Evolutionary conservation across 2,888 invertebrate genomes (phyloP), one percentile per base, ranked within the genome.

Genomic region (Gryllus longicercus): DNA sequence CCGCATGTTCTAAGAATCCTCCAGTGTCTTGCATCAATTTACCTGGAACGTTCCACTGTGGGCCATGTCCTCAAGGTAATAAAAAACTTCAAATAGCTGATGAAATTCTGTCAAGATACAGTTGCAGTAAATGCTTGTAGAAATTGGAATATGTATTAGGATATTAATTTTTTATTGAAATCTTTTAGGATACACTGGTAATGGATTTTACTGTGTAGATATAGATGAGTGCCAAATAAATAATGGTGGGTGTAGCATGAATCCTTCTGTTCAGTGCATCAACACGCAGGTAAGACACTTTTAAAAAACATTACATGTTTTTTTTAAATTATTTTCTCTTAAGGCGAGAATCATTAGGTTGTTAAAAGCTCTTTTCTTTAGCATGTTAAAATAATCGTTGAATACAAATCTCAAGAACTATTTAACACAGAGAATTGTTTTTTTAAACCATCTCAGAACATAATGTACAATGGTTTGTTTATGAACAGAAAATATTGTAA

Each of bases 21-120:
- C 90, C 88, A 79, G 96, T 96, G 0, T 88, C 89, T n/a, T 99
- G 99, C 86, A 91, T 96, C 79, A 99, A 99, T 87, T 88, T 93
- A 3, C 97, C 95, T 0, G 99, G 98, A 2, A 91, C 94, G 5
- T 99, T 96, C 87, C 89, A 90, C 81, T 99, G 99, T 86, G 96
- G 94, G 0, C 89, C 90, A n/a, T 99, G 99, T 87, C 96, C 97
- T 1, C 84, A 88, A 83, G 95, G 93, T 91, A 86, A 83, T 63
- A 63, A 14, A 16, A n/a, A 63, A 63, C n/a, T 38, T 38, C 5
- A 8, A 38, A 38, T 38, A 38, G 5, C 38, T 81, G 50, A 8
- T 21, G n/a, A n/a, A 74, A 21, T 21, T 10, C 74, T 5, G n/a
- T 74, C n/a, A 74, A 8, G 10, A 74, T 10, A 11, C n/a, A n/a